A percentile compares a stretch with the other conserved stretches of the same genome.
phyloP scores from a whole-genome alignment of 2,888 invertebrate species.

The Eupithecia exiguata region DNA sequence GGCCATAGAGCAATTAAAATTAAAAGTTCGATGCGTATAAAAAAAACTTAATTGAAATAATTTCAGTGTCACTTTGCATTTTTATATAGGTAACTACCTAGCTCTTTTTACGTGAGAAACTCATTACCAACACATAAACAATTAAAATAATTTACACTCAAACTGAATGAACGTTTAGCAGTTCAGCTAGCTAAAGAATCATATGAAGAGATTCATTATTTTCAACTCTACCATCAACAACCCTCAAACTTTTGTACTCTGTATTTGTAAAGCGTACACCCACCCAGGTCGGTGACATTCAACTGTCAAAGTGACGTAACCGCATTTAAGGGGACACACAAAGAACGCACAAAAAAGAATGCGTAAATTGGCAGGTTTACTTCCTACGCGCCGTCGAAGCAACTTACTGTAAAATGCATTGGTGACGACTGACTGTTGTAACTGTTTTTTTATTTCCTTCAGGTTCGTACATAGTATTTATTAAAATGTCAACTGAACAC shows the following conservation, averaged over 20 bases:
- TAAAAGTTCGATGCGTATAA: neutral
- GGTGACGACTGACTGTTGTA: neutral
- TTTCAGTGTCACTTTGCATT: neutral
- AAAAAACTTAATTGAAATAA: neutral
- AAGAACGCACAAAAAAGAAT: neutral
- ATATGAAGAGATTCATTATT: neutral
- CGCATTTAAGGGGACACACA: slow-evolving; percentile 17
- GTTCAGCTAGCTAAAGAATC: neutral
- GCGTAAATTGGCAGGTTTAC: slow-evolving; percentile 2
- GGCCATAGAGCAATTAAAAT: too few relatives aligned
- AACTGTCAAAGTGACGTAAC: slow-evolving; percentile 34
- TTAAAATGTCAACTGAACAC: neutral
- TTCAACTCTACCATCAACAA: slow-evolving; percentile 1
- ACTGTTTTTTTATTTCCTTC: neutral
- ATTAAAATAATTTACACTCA: neutral
- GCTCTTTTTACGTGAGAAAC: neutral
- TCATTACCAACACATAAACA: neutral
- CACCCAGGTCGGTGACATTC: slow-evolving; percentile 37
- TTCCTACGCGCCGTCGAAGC: slow-evolving; percentile 2
- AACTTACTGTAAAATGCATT: slow-evolving; percentile 2
- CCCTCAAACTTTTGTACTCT: slow-evolving; percentile 20
- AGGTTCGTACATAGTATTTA: neutral
- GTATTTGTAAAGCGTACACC: slow-evolving; percentile 24
- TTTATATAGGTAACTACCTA: neutral
- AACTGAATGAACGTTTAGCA: too few relatives aligned